These are phyloP conservation scores for Dendroctonus valens DNA, from an alignment of 1,140 invertebrate genomes.

Conservation along the genomic window DNA sequence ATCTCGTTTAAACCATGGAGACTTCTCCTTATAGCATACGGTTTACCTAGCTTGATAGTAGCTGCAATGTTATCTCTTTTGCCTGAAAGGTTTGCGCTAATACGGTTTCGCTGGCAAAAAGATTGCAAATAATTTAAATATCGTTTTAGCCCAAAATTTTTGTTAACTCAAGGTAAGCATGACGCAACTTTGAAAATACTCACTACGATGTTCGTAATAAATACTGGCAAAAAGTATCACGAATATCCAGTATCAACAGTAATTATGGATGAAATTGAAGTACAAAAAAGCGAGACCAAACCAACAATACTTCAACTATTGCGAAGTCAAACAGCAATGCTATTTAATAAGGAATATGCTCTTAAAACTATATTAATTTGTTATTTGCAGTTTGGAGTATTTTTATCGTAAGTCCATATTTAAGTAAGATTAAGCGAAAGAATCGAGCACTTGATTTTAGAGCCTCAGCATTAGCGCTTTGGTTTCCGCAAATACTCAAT, in stretches of 20 bases:
- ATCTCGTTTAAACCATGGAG: constrained; percentile 61
- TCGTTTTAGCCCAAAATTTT: constrained; percentile 64
- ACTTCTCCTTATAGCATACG: constrained; percentile 55
- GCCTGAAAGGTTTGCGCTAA: constrained; percentile 58
- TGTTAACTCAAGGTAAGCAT: constrained; percentile 61
- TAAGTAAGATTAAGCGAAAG: background rate
- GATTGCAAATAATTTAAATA: no score
- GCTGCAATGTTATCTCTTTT: constrained; percentile 55
- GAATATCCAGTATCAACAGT: constrained; percentile 60
- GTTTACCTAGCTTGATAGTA: constrained; percentile 55
- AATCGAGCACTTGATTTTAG: constrained; percentile 40
- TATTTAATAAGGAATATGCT: constrained; percentile 55
- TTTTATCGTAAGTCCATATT: constrained; percentile 50
- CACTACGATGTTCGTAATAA: constrained; percentile 48
- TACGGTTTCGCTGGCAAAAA: background rate
- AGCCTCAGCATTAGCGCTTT: constrained; percentile 56
- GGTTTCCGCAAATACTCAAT: constrained; percentile 59
- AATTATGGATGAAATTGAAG: constrained; percentile 33
- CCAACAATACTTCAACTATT: constrained; percentile 41
- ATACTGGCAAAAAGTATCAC: constrained; percentile 60
- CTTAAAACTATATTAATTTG: constrained; percentile 59
- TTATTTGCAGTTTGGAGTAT: constrained; percentile 56
- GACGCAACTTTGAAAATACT: constrained; percentile 62
- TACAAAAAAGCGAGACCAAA: constrained; percentile 25
- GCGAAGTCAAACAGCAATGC: constrained; percentile 53